Percentiles rank a stretch among this genome's conserved stretches.
These are phyloP conservation scores for Pogonocherus hispidulus DNA, from an alignment of 2,888 invertebrate genomes.

Conservation along the genomic window DNA sequence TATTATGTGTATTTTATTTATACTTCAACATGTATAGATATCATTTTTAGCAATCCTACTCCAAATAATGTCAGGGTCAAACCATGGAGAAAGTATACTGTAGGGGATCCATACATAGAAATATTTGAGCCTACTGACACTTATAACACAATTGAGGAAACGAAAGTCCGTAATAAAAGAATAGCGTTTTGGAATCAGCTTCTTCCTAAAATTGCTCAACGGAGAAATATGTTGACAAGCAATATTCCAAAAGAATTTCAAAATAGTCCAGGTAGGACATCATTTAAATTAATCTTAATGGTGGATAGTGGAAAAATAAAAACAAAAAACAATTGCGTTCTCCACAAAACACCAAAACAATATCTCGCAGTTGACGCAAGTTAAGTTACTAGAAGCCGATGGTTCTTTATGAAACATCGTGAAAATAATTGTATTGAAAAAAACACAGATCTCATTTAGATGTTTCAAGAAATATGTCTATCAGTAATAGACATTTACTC, in stretches of 20 bases:
- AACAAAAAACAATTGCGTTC: neutral
- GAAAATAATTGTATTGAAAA: too few species aligned
- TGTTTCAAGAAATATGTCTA: too few species aligned
- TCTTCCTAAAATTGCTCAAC: conserved; percentile 62
- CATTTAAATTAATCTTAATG: neutral
- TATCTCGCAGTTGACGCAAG: too few species aligned
- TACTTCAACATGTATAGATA: too few species aligned
- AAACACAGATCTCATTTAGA: too few species aligned
- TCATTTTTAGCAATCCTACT: conserved; percentile 72
- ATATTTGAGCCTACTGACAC: conserved; percentile 62
- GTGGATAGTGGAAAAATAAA: too few species aligned
- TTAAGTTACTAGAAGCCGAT: too few species aligned
- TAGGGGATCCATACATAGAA: conserved; percentile 70
- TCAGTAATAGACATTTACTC: too few species aligned
- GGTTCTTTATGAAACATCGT: too few species aligned
- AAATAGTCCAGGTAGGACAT: conserved; percentile 58
- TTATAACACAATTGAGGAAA: conserved; percentile 43
- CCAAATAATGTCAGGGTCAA: conserved; percentile 68
- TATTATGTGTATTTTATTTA: too few species aligned
- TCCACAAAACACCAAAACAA: too few species aligned
- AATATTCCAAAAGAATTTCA: conserved; percentile 59
- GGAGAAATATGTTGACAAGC: conserved; percentile 47
- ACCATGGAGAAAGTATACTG: conserved; percentile 75
- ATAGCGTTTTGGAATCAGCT: conserved; percentile 68
- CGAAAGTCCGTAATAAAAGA: conserved; percentile 46